Conservation (phyloP, 2,888 invertebrate genomes). For the Ormyrus rosae region DNA sequence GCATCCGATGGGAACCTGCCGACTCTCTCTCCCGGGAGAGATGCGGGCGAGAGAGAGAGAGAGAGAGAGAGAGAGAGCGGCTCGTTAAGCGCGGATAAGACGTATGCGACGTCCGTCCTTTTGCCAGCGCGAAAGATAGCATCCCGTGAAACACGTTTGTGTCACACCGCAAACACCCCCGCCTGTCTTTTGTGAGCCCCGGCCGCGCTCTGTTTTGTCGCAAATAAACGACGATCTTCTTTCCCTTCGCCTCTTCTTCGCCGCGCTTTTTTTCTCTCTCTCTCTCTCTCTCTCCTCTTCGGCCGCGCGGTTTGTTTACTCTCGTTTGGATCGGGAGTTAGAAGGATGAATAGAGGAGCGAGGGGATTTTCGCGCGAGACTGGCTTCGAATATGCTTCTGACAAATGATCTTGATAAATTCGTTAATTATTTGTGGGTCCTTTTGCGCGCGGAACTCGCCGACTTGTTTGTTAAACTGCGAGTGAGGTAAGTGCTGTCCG, state of each 20-base stretch:
- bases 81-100: constrained; percentile 14
- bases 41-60: too few relatives aligned
- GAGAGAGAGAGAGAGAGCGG: not conserved
- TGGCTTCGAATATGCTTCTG: constrained; percentile 18
- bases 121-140: constrained; percentile 54
- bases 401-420: constrained; percentile 52
- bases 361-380: not conserved
- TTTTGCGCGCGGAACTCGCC: not conserved
- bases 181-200: constrained; percentile 13
- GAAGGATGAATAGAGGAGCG: constrained; percentile 24
- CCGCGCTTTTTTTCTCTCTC: not conserved
- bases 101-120: not conserved
- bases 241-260: too few relatives aligned
- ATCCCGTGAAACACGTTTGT: constrained; percentile 55
- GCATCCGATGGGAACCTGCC: not conserved
- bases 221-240: too few relatives aligned
- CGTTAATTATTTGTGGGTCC: constrained; percentile 39
- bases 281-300: not conserved
- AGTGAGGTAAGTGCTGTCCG: not conserved
- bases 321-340: constrained; percentile 25
- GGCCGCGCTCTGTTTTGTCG: not conserved
- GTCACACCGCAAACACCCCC: constrained; percentile 35
- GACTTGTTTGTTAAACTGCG: constrained; percentile 10
- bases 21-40: too few relatives aligned
- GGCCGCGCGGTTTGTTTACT: not conserved